Conservation (phyloP, 2,113 vertebrate species). For the Neogale vison region DNA sequence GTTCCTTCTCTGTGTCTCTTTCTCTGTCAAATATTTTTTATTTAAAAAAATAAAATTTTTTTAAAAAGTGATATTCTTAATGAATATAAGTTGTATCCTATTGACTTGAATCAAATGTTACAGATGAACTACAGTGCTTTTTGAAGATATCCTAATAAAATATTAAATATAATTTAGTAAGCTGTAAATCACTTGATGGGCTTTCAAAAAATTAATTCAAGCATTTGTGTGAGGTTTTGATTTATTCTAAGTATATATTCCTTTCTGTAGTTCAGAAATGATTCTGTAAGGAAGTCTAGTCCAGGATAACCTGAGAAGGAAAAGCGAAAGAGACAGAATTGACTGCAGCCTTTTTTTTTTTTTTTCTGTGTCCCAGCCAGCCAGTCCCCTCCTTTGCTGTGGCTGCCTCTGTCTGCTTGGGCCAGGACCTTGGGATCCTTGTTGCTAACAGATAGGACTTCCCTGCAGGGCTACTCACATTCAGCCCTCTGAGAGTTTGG, state of each 20-base stretch:
- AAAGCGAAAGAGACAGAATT: neutral
- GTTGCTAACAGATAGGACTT: neutral
- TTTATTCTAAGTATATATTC: neutral
- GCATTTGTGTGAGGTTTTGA: neutral
- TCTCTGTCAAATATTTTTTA: neutral
- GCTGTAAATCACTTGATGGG: neutral
- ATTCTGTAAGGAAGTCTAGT: neutral
- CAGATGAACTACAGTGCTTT: neutral
- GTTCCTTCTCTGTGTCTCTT: neutral
- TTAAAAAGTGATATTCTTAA: neutral
- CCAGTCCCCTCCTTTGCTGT: rapidly evolving
- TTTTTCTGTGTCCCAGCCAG: neutral
- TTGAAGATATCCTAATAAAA: neutral
- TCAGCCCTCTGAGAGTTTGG: neutral
- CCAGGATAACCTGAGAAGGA: neutral
- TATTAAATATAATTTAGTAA: neutral
- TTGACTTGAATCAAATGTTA: neutral
- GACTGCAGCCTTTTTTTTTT: neutral
- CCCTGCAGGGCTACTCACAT: neutral
- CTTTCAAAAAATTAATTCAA: no score
- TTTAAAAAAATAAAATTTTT: neutral
- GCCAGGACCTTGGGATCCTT: neutral
- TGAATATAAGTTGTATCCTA: neutral
- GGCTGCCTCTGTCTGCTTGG: rapidly evolving
- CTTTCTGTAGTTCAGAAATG: neutral